These are phyloP conservation scores for Heliconius congener DNA, from an alignment of 1,140 invertebrate genomes.

Conservation along the genomic window DNA sequence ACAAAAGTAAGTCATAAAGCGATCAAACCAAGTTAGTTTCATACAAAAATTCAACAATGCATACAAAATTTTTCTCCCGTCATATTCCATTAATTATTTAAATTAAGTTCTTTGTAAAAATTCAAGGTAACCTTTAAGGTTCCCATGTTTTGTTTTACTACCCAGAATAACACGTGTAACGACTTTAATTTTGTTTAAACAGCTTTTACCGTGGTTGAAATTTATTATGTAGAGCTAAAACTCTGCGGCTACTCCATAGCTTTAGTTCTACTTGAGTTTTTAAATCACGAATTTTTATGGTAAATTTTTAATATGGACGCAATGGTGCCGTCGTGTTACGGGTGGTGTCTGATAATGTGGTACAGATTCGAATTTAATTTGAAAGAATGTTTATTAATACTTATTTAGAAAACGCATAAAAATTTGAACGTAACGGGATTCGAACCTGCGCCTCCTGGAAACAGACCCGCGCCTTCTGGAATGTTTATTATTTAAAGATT, in stretches of 20 bases:
- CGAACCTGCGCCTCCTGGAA: too few relatives aligned
- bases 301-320: background rate
- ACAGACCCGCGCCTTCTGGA: too few relatives aligned
- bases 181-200: constrained; percentile 1
- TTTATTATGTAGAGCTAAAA: background rate
- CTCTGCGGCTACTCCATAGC: background rate
- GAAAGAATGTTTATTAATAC: too few relatives aligned
- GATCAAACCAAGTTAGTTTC: background rate
- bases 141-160: background rate
- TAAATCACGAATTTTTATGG: background rate
- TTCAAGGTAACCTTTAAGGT: background rate
- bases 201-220: background rate
- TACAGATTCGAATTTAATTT: background rate
- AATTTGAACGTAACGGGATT: too few relatives aligned
- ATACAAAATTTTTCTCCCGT: background rate
- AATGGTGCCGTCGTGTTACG: background rate
- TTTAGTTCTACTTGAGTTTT: background rate
- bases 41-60: background rate
- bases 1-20: background rate
- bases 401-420: too few relatives aligned
- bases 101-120: constrained; percentile 1
- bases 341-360: background rate
- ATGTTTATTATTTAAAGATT: too few relatives aligned
- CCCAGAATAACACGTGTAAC: background rate
- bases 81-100: background rate